Conservation (phyloP, 2,797 vertebrate genomes). For the Lepidocolaptes lacrymiger region DNA sequence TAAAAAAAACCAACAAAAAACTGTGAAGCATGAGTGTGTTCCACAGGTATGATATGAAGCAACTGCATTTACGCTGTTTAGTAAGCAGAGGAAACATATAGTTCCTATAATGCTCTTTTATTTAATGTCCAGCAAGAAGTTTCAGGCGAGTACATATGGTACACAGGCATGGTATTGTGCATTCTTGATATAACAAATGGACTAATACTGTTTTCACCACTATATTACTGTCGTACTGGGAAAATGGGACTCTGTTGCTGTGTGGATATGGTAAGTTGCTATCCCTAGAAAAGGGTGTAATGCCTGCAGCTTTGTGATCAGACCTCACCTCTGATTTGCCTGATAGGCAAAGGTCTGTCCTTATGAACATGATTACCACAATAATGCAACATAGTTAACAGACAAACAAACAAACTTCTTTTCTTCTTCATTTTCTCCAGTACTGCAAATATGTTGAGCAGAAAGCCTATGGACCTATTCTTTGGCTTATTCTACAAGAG, state of each 20-base stretch:
- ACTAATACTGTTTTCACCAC: background rate
- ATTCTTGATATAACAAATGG: background rate
- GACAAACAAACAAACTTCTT: no score
- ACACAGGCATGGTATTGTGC: fast-evolving
- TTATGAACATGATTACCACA: background rate
- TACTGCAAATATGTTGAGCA: background rate
- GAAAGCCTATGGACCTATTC: background rate
- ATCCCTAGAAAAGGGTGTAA: background rate
- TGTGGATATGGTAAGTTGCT: background rate
- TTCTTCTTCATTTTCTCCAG: background rate
- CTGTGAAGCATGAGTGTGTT: fast-evolving
- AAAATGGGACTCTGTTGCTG: background rate
- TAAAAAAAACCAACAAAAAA: background rate
- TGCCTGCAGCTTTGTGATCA: background rate
- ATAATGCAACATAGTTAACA: background rate
- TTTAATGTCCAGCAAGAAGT: background rate
- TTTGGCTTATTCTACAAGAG: background rate
- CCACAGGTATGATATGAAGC: background rate
- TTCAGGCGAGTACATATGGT: background rate
- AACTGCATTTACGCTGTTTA: background rate
- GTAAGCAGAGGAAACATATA: background rate
- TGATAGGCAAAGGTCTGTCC: background rate
- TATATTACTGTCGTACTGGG: background rate
- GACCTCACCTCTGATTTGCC: background rate
- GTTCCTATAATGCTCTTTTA: background rate